These are phyloP conservation scores for Myopa tessellatipennis DNA, from an alignment of 2,888 invertebrate genomes.

Conservation along the genomic window DNA sequence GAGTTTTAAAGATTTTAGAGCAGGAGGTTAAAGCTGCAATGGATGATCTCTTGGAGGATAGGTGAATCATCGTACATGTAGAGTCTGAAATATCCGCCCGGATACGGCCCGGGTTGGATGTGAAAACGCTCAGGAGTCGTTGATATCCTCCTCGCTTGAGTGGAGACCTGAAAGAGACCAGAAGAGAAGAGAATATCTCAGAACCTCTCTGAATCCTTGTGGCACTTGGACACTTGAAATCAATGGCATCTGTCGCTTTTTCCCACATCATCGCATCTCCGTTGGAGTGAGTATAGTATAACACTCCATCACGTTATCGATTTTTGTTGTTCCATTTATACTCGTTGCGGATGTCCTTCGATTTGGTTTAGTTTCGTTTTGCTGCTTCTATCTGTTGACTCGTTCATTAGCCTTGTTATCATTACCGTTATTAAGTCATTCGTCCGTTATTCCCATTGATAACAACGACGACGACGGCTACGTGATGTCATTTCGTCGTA, in stretches of 20 bases:
- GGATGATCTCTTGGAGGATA: no score
- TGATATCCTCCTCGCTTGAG: no score
- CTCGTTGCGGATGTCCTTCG: constrained; percentile 12
- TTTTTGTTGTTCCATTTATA: neutral
- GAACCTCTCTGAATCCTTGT: neutral
- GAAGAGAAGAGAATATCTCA: no score
- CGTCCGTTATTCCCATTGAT: constrained; percentile 33
- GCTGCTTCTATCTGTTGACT: constrained; percentile 18
- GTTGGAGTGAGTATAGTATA: no score
- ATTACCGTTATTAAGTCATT: constrained; percentile 34
- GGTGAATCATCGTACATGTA: no score
- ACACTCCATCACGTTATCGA: neutral
- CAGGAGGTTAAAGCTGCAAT: no score
- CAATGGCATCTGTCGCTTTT: neutral
- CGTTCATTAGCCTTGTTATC: constrained; percentile 38
- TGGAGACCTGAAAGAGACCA: no score
- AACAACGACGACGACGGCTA: constrained; percentile 22
- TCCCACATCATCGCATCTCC: no score
- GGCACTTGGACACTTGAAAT: neutral
- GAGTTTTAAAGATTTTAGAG: no score
- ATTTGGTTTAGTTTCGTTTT: constrained; percentile 10
- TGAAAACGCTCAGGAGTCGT: no score
- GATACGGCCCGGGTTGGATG: no score
- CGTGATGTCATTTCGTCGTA: constrained; percentile 20
- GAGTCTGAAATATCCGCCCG: no score